Evolutionary conservation across 2,888 invertebrate genomes (phyloP), one percentile per base, ranked within the genome.

Genomic region (Prosapia bicincta): DNA sequence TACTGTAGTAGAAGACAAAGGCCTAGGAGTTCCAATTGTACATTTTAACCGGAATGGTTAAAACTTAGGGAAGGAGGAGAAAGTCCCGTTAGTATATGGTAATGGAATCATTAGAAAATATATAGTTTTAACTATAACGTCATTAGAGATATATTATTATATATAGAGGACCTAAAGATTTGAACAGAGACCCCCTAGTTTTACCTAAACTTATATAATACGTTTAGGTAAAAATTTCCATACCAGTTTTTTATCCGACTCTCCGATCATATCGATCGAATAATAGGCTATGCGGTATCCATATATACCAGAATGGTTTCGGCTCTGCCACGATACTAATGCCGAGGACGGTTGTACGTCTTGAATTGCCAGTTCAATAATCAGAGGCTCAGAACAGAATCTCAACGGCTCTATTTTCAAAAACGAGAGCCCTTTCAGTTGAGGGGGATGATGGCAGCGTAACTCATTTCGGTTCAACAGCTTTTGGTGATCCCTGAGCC

Each of bases 401-500:
- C 92, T 91, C 83, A 92, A 92, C 66, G 94, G 91, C 80, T 91
- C 89, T 83, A 95, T 87, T 82, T 92, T 91, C 80, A 94, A 88
- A 85, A 96, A 93, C 82, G 90, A 83, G 82, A 87, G 87, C 76
- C 94, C 93, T 79, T 91, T 90, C 79, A 95, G 88, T 84, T 93
- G 92, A 79, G 92, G 90, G 0, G 96, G 96, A 82, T 93, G 91
- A 84, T 94, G 93, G 85, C 96, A 96, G 80, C 91, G 90, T 81
- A 94, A 87, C 9, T n/a, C 28, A 79, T 77, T 80, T 82, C 80
- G 66, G 72, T 68, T 32, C 69, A 75, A 70, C 24, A 93, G 88
- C 86, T 95, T 94, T 82, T 92, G 90, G 86, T 97, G 94, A 84
- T 95, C 93, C 83, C 93, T 89, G 83, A 96, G 88, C 96, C 96